These are phyloP conservation scores for Drosophila sturtevanti DNA, from an alignment of 1,140 invertebrate species.

Conservation along the genomic window DNA sequence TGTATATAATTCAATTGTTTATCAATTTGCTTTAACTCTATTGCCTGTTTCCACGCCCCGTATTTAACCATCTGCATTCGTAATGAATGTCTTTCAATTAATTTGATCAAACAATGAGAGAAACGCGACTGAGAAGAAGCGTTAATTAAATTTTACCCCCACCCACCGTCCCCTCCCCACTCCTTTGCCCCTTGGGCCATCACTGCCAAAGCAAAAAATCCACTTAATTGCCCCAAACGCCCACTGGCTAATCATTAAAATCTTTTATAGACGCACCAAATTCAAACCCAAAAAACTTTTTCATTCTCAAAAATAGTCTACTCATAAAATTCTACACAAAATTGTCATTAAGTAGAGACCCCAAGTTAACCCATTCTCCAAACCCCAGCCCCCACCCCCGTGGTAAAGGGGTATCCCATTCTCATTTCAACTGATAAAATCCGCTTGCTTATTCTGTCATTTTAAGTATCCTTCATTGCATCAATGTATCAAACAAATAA, in stretches of 20 bases:
- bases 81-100: slow-evolving; percentile 59
- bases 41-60: not conserved
- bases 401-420: no score
- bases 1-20: not conserved
- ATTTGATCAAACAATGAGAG: slow-evolving; percentile 36
- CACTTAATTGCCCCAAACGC: slow-evolving; percentile 46
- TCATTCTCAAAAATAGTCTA: slow-evolving; percentile 11
- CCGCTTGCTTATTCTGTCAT: not conserved
- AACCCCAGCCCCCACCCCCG: no score
- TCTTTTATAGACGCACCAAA: slow-evolving; percentile 36
- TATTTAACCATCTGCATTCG: slow-evolving; percentile 20
- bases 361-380: no score
- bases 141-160: slow-evolving; percentile 48
- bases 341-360: slow-evolving; percentile 63
- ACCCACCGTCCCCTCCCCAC: not conserved
- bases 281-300: slow-evolving; percentile 1
- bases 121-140: slow-evolving; percentile 14
- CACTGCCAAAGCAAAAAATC: no score
- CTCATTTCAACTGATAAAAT: not conserved
- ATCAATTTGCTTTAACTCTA: not conserved
- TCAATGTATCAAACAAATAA: not conserved
- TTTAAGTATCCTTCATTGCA: slow-evolving; percentile 21
- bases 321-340: slow-evolving; percentile 63
- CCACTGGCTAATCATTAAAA: slow-evolving; percentile 59
- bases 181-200: not conserved